phyloP scores from a whole-genome alignment of 53 echinoderm and acorn worm species.

The Hippasteria phrygiana region DNA sequence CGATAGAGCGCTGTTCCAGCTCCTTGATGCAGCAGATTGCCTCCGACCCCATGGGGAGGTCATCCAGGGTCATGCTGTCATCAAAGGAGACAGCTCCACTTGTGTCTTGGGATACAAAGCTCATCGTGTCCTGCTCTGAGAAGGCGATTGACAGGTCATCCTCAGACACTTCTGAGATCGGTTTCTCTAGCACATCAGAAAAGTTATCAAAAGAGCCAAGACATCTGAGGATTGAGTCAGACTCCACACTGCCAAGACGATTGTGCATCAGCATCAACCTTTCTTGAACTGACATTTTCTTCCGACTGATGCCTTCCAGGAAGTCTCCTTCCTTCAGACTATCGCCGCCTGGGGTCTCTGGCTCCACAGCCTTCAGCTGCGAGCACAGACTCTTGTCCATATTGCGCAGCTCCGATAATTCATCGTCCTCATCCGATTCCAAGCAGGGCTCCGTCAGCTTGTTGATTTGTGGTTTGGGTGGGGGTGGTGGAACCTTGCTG shows the following conservation, averaged over 20 bases:
- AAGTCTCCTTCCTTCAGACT: constrained; percentile 69
- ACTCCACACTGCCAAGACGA: constrained; percentile 49
- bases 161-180: constrained; percentile 93
- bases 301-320: constrained; percentile 53
- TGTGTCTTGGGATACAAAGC: constrained; percentile 91
- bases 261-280: constrained; percentile 63
- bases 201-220: constrained; percentile 86
- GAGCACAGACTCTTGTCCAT: constrained; percentile 65
- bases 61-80: constrained; percentile 88
- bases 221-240: constrained; percentile 83
- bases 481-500: constrained; percentile 45
- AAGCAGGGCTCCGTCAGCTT: constrained; percentile 35
- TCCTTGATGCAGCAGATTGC: constrained; percentile 91
- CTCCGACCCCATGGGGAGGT: constrained; percentile 95
- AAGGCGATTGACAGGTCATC: constrained; percentile 92
- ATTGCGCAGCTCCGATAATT: constrained; percentile 48
- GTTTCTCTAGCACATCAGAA: constrained; percentile 90
- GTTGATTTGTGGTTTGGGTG: constrained; percentile 44
- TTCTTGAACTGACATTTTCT: constrained; percentile 43
- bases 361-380: constrained; percentile 61
- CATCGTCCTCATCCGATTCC: constrained; percentile 47
- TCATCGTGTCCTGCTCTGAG: constrained; percentile 93
- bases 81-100: constrained; percentile 86
- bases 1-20: constrained; percentile 86
- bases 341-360: constrained; percentile 61